A percentile compares a stretch with the other conserved stretches of the same genome.
These are phyloP conservation scores for Meliscaeva auricollis DNA, from an alignment of 2,888 invertebrate genomes.

Conservation along the genomic window DNA sequence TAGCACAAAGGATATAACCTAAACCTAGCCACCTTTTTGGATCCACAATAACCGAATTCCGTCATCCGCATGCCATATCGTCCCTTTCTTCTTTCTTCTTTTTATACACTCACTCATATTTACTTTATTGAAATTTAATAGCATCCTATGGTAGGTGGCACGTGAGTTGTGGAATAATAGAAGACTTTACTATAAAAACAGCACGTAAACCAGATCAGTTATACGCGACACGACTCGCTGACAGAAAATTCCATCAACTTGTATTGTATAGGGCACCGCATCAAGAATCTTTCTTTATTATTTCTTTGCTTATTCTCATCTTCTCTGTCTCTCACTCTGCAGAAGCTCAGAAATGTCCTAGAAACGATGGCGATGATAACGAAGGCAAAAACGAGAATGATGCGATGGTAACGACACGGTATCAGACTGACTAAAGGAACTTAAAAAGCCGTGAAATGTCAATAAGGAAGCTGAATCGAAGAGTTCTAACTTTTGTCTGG, in stretches of 20 bases:
- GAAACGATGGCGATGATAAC: not conserved
- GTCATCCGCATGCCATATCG: not conserved
- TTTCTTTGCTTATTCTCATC: not conserved
- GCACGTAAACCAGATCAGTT: slow-evolving; percentile 75
- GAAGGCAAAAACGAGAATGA: not conserved
- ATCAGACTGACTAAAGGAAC: slow-evolving; percentile 62
- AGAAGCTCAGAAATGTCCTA: not conserved
- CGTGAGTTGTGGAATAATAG: slow-evolving; percentile 69
- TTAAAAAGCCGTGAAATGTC: slow-evolving; percentile 68
- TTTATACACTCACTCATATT: slow-evolving; percentile 52
- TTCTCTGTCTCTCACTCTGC: not conserved
- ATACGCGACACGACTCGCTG: slow-evolving; percentile 71
- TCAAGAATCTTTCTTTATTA: too few species aligned
- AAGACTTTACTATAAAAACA: slow-evolving; percentile 72
- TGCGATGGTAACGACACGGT: not conserved
- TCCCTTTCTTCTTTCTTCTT: not conserved
- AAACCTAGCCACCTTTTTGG: too few species aligned
- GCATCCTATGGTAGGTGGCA: slow-evolving; percentile 57
- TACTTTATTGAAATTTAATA: slow-evolving; percentile 74
- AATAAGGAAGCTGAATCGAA: slow-evolving; percentile 30
- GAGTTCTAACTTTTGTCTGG: not conserved
- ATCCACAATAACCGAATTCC: too few species aligned
- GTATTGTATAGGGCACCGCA: not conserved
- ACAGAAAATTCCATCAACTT: slow-evolving; percentile 47
- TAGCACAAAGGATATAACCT: too few species aligned